Base-by-base conservation (phyloP, 1,140 invertebrate species). In the Anthonomus grandis region DNA sequence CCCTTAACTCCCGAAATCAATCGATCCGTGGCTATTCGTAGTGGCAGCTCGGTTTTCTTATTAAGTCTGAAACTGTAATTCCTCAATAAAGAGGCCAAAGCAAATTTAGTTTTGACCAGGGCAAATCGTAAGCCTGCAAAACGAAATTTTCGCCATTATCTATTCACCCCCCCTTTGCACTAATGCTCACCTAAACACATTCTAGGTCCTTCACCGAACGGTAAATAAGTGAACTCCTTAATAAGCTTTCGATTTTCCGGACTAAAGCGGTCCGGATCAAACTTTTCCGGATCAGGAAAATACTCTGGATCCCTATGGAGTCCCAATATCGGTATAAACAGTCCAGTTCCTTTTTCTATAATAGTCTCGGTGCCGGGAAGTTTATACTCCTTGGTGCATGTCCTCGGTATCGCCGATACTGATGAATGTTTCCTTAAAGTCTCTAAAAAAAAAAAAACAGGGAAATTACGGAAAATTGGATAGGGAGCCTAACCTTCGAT, bases 141-240 rank as follows among this genome's bases (percentile, higher is more conserved):
- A n/a, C n/a, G n/a, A n/a, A n/a, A n/a, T n/a, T n/a, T n/a, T n/a
- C n/a, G n/a, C n/a, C n/a, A n/a, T n/a, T n/a, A n/a, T n/a, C n/a
- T n/a, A n/a, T n/a, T n/a, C n/a, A n/a, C n/a, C n/a, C n/a, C n/a
- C n/a, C n/a, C n/a, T n/a, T n/a, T n/a, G n/a, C n/a, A n/a, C n/a
- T n/a, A n/a, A n/a, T n/a, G n/a, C n/a, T n/a, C n/a, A 47, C 45
- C 45, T 50, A 86, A 84, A 66, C 85, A 87, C 56, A 83, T 82
- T 41, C 84, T 72, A 2, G 82, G 80, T 10, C 85, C 86, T 52
- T 82, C 82, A 9, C 83, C 84, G 67, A 89, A 87, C 9, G 85
- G 84, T 51, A 84, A 66, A 62, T 80, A 87, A 0, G 77, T 75
- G 4, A 62, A 64, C 25, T 69, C 65, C 45, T 55, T 52, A 23